Percentiles rank a stretch among this genome's conserved stretches.
Conservation (phyloP, 2,113 vertebrate genomes). For the Seriola aureovittata region DNA sequence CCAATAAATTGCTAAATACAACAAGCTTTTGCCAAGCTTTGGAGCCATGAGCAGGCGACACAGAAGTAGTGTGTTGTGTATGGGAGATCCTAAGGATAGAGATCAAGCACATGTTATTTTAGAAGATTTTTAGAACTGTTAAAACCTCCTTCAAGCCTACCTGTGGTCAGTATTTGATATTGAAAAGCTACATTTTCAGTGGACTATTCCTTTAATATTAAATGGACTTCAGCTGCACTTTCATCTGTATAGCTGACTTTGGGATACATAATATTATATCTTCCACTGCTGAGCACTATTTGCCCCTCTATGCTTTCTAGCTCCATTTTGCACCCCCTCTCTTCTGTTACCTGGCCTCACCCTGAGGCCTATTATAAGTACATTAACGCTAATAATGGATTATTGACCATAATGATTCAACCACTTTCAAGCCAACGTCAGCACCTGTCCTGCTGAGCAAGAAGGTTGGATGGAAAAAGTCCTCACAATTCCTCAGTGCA, state of each 20-base stretch:
- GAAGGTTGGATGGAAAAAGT: constrained; percentile 16
- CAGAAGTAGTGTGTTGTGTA: neutral
- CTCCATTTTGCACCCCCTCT: neutral
- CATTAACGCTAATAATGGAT: constrained; percentile 68
- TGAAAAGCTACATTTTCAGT: neutral
- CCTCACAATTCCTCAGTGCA: constrained; percentile 35
- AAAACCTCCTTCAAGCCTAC: neutral
- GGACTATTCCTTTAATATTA: neutral
- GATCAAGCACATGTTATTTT: no score
- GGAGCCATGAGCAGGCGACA: neutral
- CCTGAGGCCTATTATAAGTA: constrained; percentile 50
- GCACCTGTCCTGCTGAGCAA: constrained; percentile 60
- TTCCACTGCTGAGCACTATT: constrained; percentile 45
- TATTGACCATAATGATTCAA: constrained; percentile 72
- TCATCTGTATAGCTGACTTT: constrained; percentile 25
- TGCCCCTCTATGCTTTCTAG: neutral
- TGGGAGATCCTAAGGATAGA: no score
- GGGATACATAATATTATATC: neutral
- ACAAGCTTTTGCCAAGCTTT: neutral
- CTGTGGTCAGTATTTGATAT: neutral
- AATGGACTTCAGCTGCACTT: constrained; percentile 10
- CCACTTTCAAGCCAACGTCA: constrained; percentile 44
- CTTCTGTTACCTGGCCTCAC: constrained; percentile 24
- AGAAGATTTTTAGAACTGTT: no score
- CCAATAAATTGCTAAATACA: neutral